Evolutionary conservation across 2,113 vertebrate genomes (phyloP).

Genomic region (Prunella himalayana): DNA sequence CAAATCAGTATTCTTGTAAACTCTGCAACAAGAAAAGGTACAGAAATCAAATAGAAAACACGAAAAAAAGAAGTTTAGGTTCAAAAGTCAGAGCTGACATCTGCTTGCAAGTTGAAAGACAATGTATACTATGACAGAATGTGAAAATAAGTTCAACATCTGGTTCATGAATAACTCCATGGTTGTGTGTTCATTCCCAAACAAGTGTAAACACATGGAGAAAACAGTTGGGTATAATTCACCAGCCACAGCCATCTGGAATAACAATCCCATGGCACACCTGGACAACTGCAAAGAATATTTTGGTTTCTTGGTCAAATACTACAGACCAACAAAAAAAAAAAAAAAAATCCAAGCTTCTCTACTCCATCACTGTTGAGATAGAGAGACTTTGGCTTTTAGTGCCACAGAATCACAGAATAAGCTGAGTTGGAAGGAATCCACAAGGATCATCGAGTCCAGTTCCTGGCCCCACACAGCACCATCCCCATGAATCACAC

Average conservation of each 20-base stretch:
- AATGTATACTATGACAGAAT: not conserved
- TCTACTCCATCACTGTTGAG: not conserved
- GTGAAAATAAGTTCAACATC: not conserved
- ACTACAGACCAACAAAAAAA: not conserved
- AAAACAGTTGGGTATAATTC: not conserved
- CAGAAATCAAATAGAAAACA: conserved; percentile 7
- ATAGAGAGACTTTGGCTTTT: not conserved
- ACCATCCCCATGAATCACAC: not conserved
- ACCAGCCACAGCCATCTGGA: not conserved
- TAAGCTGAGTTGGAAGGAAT: not conserved
- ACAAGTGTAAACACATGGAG: not conserved
- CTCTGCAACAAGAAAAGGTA: not conserved
- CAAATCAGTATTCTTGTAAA: not conserved
- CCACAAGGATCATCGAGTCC: not conserved
- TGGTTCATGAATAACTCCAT: not conserved
- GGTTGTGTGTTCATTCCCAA: not conserved
- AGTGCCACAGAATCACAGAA: not conserved
- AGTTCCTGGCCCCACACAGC: not conserved
- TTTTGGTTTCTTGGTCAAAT: not conserved
- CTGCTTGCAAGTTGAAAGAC: not conserved
- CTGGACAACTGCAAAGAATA: not conserved
- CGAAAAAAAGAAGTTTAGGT: not conserved
- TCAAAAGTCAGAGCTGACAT: conserved; percentile 5
- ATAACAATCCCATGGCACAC: not conserved
- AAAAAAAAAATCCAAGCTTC: not conserved